These are phyloP conservation scores for Pseudopodoces humilis DNA, from an alignment of 2,113 vertebrate species.

Conservation along the genomic window DNA sequence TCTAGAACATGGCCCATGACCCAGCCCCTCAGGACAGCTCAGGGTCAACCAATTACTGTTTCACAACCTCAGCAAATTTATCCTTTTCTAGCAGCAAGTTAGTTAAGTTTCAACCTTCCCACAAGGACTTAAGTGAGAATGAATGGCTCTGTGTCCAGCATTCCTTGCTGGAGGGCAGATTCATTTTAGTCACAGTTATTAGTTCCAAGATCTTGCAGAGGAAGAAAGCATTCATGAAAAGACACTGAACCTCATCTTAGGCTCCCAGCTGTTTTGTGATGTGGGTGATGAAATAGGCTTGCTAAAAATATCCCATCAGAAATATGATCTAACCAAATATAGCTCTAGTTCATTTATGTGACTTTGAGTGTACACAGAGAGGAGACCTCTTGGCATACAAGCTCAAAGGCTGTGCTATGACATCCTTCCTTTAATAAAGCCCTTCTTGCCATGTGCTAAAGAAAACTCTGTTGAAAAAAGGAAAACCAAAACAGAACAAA, in stretches of 20 bases:
- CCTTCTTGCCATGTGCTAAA: constrained; percentile 27
- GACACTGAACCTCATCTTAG: neutral
- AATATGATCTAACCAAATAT: constrained; percentile 13
- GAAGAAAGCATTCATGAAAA: constrained; percentile 25
- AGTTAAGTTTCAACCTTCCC: constrained; percentile 30
- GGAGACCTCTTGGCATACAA: constrained; percentile 25
- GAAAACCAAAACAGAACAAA: neutral
- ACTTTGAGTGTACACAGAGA: constrained; percentile 10
- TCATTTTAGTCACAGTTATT: constrained; percentile 28
- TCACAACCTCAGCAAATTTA: neutral
- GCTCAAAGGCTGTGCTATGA: constrained; percentile 11
- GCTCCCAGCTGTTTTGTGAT: constrained; percentile 18
- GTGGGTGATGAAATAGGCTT: neutral
- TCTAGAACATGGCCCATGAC: neutral
- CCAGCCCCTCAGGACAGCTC: neutral
- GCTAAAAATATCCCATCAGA: constrained; percentile 66
- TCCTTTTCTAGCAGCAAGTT: constrained; percentile 27
- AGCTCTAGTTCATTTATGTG: neutral
- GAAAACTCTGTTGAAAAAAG: neutral
- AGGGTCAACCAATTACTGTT: neutral
- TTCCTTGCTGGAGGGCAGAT: neutral
- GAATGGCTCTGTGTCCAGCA: neutral
- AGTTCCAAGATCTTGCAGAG: constrained; percentile 38
- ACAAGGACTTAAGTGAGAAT: neutral
- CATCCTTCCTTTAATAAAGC: constrained; percentile 39